These are phyloP conservation scores for Deroptyus accipitrinus DNA, from an alignment of 2,113 vertebrate species.

Conservation along the genomic window DNA sequence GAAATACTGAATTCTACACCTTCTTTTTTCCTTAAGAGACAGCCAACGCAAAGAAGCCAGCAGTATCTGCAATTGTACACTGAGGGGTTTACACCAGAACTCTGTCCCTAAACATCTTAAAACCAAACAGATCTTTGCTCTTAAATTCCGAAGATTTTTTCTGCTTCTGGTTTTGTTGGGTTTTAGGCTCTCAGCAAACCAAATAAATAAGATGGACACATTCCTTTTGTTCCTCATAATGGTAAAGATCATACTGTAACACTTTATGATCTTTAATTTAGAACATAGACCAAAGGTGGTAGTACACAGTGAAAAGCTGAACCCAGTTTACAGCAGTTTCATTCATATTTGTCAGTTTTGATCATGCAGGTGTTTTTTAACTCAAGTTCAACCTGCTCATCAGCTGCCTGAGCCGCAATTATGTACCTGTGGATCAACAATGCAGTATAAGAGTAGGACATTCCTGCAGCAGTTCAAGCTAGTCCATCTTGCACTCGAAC, in stretches of 20 bases:
- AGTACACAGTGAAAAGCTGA: not conserved
- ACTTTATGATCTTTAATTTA: not conserved
- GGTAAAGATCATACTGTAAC: not conserved
- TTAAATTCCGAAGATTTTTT: not conserved
- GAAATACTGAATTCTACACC: not conserved
- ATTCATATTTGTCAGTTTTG: not conserved
- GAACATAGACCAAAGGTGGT: not conserved
- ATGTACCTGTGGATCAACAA: not conserved
- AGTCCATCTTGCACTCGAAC: not conserved
- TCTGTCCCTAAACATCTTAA: not conserved
- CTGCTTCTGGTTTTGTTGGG: not conserved
- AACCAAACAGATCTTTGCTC: not conserved
- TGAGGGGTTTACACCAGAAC: not conserved
- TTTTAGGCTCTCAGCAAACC: not conserved
- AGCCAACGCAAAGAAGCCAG: not conserved
- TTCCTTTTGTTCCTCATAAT: not conserved
- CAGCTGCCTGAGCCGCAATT: not conserved
- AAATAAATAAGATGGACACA: not conserved
- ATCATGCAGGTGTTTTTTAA: not conserved
- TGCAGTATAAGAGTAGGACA: not conserved
- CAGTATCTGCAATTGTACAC: not conserved
- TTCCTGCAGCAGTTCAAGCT: not conserved
- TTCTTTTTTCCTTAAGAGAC: not conserved
- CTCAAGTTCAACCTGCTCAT: not conserved
- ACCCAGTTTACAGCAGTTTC: not conserved